Evolutionary conservation across 2,888 invertebrate genomes (phyloP), one percentile per base, ranked within the genome.

Genomic region (Hyppa rectilinea): DNA sequence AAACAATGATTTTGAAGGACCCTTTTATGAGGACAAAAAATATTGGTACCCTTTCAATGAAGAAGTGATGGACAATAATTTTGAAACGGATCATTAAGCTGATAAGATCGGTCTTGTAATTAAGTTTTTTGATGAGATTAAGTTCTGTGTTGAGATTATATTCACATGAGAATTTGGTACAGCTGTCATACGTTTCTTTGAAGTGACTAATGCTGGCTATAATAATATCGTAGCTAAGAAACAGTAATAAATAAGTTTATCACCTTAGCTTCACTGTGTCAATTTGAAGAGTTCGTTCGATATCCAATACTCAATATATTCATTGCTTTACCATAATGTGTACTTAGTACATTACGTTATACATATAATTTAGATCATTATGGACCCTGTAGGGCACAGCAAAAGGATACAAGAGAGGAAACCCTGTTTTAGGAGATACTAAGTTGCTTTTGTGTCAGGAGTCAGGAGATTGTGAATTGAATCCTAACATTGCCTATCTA

Each of bases 11-110:
- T 90, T 87, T 89, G 84, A 87, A 92, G 92, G 89, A 87, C 84
- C 87, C 89, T 90, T 89, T 89, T 86, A 88, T 86, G 84, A 82
- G 75, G 81, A 85, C 85, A 88, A 90, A 89, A 89, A 88, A 86
- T 87, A 88, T 90, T 90, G 90, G 91, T 87, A 80, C 82, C 86
- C 87, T 86, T 88, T 88, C 85, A 86, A 85, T 85, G 85, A 86
- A 77, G 82, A 86, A 87, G 81, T 83, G 82, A 89, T 88, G 90
- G 92, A 92, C 92, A 90, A 91, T 92, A 87, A 92, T 91, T 92
- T 91, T 87, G 88, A 85, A 88, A 88, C 84, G 94, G 90, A 91
- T 94, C 95, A 94, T 95, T 95, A 93, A 94, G 77, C 89, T 84
- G 94, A 94, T 94, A 92, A 90, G 82, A 94, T 93, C 92, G 76